phyloP scores from a whole-genome alignment of 2,888 invertebrate genomes.

The Branchipolynoe longqiensis region DNA sequence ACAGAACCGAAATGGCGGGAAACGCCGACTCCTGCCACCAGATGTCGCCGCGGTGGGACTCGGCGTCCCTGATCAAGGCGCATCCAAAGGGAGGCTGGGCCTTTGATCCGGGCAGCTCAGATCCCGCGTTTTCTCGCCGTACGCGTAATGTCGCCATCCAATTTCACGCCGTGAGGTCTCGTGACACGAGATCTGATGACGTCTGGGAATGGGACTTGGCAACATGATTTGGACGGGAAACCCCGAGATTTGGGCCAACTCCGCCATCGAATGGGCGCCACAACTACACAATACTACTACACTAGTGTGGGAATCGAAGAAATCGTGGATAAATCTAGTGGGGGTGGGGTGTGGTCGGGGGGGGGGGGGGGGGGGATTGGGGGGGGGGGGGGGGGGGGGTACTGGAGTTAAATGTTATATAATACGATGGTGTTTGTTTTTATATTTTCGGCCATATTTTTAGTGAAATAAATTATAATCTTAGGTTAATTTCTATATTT shows the following conservation, averaged over 20 bases:
- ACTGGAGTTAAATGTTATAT: too few species aligned
- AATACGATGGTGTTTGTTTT: too few species aligned
- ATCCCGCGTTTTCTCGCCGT: slow-evolving; percentile 50
- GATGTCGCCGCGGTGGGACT: slow-evolving; percentile 27
- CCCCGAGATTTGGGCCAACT: slow-evolving; percentile 5
- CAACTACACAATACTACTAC: too few species aligned
- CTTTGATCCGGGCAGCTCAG: neutral
- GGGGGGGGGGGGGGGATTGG: too few species aligned
- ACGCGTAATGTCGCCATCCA: slow-evolving; percentile 50
- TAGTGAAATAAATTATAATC: too few species aligned
- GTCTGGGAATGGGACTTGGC: slow-evolving; percentile 37
- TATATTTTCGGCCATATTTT: too few species aligned
- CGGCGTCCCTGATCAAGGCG: slow-evolving; percentile 44
- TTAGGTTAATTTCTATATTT: too few species aligned
- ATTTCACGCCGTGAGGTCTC: slow-evolving; percentile 43
- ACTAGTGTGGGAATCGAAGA: too few species aligned
- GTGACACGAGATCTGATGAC: slow-evolving; percentile 54
- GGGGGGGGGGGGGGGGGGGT: too few species aligned
- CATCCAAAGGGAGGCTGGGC: slow-evolving; percentile 14
- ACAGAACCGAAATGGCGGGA: slow-evolving; percentile 20
- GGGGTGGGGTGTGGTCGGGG: too few species aligned
- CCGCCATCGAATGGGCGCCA: too few species aligned
- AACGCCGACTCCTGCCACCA: slow-evolving; percentile 17
- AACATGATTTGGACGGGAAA: slow-evolving; percentile 33
- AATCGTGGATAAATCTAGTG: too few species aligned